Evolutionary conservation across 2,888 invertebrate species (phyloP), one percentile per base, ranked within the genome.

Genomic region (Apotomis betuletana): DNA sequence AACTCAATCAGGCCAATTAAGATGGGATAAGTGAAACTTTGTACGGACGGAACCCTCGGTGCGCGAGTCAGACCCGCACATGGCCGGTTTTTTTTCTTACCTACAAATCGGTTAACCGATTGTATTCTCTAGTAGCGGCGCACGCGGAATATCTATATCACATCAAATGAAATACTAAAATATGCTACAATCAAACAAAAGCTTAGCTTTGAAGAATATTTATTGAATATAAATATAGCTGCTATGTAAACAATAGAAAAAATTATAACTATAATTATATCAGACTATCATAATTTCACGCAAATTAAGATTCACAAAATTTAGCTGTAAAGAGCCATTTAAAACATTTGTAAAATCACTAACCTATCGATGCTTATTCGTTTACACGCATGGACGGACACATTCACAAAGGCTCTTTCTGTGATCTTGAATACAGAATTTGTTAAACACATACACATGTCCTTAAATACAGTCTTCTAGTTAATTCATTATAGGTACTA

Each of bases 211-310:
- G 52, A 5, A 70, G 64, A 70, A 38, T 64, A 70, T 70, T 70
- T 70, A 70, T 70, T 70, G 27, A 49, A 55, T 55, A 76, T 86
- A 77, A 87, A 87, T 77, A 88, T 85, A 74, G 84, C 85, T 61
- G 60, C 36, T 59, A 46, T 65, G 44, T 49, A 68, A 27, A 55
- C 27, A n/a, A 46, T 15, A 46, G 5, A 6, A 65, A 64, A 55
- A 54, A 13, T 63, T 55, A 65, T 65, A 4, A 12, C 9, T 46
- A 15, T 15, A 44, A 12, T 55, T 57, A 36, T 57, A 12, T 64
- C 52, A 44, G 5, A 54, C 15, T 4, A 13, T 15, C 51, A 44
- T 10, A 49, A 49, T 49, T 8, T 49, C 55, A 65, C n/a, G 60
- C 71, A 15, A 55, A 67, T 54, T 6, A 58, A 58, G 58, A 67